These are phyloP conservation scores for Pemphigus obesinymphae DNA, from an alignment of 1,140 invertebrate species.

Conservation along the genomic window DNA sequence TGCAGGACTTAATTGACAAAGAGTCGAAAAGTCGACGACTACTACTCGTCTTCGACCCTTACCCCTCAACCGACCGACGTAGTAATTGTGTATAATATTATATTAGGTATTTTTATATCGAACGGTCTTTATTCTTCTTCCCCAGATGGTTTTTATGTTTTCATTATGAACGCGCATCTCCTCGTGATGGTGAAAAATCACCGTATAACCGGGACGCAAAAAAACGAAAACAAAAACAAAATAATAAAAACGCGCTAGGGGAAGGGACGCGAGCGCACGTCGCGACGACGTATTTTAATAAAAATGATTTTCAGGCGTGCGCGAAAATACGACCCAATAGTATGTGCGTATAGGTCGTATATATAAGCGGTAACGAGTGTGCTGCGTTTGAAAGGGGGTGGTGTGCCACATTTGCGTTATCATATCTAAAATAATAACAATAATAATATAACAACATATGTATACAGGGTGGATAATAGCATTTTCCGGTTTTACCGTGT, in stretches of 20 bases:
- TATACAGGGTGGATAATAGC: not conserved
- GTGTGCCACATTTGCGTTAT: conserved; percentile 9
- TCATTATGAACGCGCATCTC: not conserved
- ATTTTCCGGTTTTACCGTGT: too few species aligned
- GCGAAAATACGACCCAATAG: not conserved
- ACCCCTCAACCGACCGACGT: not conserved
- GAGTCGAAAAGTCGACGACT: conserved; percentile 12
- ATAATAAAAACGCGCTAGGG: not conserved
- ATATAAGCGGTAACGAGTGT: not conserved
- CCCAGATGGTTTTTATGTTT: conserved; percentile 30
- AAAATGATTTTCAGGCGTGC: not conserved
- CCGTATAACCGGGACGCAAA: not conserved
- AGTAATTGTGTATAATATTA: not conserved
- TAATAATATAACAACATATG: not conserved
- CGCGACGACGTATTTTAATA: not conserved
- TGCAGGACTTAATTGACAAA: not conserved
- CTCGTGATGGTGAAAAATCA: not conserved
- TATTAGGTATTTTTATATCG: not conserved
- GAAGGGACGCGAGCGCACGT: not conserved
- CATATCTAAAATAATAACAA: conserved; percentile 16
- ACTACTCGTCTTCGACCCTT: too few species aligned
- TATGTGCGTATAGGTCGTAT: not conserved
- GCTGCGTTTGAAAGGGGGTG: not conserved
- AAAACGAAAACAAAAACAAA: not conserved
- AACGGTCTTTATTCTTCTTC: not conserved